Percentiles rank a stretch among this genome's conserved stretches.
Evolutionary conservation across 2,888 invertebrate species (phyloP).

Genomic region (Drosophila testacea): DNA sequence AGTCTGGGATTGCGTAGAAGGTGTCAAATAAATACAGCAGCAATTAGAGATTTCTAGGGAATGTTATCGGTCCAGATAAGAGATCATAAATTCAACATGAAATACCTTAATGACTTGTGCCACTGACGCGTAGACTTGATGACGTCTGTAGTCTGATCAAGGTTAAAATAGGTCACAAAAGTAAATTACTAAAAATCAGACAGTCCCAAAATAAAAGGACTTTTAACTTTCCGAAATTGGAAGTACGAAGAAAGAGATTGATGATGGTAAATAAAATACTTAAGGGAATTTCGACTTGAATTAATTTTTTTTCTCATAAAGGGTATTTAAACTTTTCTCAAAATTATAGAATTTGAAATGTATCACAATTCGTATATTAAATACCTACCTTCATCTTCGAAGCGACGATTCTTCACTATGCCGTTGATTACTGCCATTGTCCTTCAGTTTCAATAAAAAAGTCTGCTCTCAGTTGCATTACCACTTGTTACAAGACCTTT

Average conservation of each 20-base stretch:
- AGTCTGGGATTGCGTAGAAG: background rate
- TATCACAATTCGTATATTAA: background rate
- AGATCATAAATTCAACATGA: constrained; percentile 19
- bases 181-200: background rate
- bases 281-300: too few relatives aligned
- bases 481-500: constrained; percentile 18
- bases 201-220: too few relatives aligned
- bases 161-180: constrained; percentile 20
- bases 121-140: background rate
- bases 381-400: constrained; percentile 76
- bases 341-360: background rate
- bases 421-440: constrained; percentile 30
- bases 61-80: constrained; percentile 30
- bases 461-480: constrained; percentile 11
- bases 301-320: too few relatives aligned
- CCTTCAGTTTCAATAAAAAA: background rate
- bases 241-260: too few relatives aligned
- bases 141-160: constrained; percentile 1
- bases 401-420: constrained; percentile 82
- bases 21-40: constrained; percentile 5
- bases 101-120: constrained; percentile 9
- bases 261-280: too few relatives aligned
- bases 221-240: too few relatives aligned
- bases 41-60: constrained; percentile 1
- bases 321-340: too few relatives aligned